These are phyloP conservation scores for Eristalis pertinax DNA, from an alignment of 2,888 invertebrate species.

Conservation along the genomic window DNA sequence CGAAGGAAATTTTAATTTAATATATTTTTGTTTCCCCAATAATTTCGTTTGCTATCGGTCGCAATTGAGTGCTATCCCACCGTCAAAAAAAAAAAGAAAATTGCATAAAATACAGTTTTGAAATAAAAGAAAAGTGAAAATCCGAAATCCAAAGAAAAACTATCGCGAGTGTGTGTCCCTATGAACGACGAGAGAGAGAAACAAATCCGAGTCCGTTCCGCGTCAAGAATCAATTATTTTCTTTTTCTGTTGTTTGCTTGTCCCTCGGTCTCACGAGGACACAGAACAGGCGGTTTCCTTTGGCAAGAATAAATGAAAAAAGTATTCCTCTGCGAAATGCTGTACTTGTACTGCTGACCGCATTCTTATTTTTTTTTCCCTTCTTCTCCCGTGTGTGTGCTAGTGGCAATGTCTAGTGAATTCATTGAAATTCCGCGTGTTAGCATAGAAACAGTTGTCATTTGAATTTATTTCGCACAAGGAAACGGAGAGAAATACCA, in stretches of 20 bases:
- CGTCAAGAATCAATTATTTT: constrained; percentile 16
- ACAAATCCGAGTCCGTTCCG: constrained; percentile 7
- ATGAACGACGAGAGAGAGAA: not conserved
- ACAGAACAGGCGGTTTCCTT: constrained; percentile 6
- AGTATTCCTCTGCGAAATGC: not conserved
- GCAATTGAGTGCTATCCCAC: constrained; percentile 28
- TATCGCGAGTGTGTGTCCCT: constrained; percentile 16
- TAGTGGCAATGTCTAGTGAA: constrained; percentile 50
- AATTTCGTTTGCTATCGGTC: constrained; percentile 27
- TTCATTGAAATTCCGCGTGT: constrained; percentile 52
- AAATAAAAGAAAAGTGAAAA: not conserved
- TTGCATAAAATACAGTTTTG: not conserved
- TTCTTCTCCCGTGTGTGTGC: not conserved
- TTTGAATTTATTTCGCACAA: constrained; percentile 31
- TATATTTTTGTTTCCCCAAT: not conserved
- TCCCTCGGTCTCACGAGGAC: constrained; percentile 35
- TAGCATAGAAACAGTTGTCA: constrained; percentile 27
- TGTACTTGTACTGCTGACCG: constrained; percentile 2
- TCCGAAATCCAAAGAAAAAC: not conserved
- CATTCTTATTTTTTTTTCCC: constrained; percentile 20
- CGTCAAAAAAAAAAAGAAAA: not conserved
- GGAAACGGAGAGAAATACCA: constrained; percentile 11
- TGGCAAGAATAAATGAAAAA: not conserved
- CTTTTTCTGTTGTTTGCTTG: not conserved
- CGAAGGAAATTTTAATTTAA: constrained; percentile 12